Base-by-base conservation (phyloP, 2,113 vertebrate genomes). In the Notarius quadriscutis region DNA sequence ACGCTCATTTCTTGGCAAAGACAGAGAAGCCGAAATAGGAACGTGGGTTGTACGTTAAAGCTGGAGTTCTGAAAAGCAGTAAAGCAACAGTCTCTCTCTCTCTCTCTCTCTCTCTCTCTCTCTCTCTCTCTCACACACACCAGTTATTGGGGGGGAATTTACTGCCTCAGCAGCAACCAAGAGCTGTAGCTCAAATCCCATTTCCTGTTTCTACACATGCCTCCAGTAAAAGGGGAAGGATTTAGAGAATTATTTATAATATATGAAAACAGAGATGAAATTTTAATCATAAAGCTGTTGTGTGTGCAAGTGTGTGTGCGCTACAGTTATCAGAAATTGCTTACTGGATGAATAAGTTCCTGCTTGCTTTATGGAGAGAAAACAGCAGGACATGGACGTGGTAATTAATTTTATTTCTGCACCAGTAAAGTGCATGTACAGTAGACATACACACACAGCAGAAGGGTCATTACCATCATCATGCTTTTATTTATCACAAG, bases 211-310 rank as follows among this genome's bases (percentile, higher is more conserved):
- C 7, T 48, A 51, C 74, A 77, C 30, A 48, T 15, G 22, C 72
- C 57, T n/a, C 7, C 14, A 50, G 27, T 14, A 58, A 62, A 34
- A 82, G 18, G 10, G 53, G 72, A 50, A 48, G 78, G 63, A n/a
- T 81, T 86, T 81, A 58, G 15, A 18, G 65, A 81, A 86, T 81
- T 71, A 72, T 81, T 71, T 72, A 71, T 86, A 51, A 86, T 41
- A 22, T 18, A 50, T 81, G 30, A 41, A 53, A 81, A 81, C 65
- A 50, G 67, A 22, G 53, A 67, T 81, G 78, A 87, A 60, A 27
- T 30, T 77, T 77, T 78, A 27, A 50, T 72, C 53, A 4, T 4
- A 58, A 77, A 41, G 84, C 58, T 77, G 41, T 22, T 58, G 60
- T 62, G 60, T 63, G n/a, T 11, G 41, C 53, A 50, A n/a, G 11